phyloP scores from a whole-genome alignment of 1,140 invertebrate species.

The Anoplolepis gracilipes region DNA sequence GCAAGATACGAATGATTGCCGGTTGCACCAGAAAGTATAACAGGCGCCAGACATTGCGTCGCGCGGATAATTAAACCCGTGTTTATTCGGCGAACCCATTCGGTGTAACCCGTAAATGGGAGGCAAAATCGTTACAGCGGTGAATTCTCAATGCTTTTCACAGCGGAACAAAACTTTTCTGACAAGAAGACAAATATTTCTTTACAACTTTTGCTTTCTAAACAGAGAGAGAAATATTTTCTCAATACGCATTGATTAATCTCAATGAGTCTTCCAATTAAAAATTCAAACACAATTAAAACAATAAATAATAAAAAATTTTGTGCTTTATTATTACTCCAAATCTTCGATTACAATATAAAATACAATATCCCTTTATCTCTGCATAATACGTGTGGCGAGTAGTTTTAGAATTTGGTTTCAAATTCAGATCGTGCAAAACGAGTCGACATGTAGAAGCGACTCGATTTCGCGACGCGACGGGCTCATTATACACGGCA shows the following conservation, averaged over 20 bases:
- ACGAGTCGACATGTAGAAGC: not conserved
- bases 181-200: not conserved
- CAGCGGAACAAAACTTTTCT: not conserved
- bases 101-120: not conserved
- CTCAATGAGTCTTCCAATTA: not conserved
- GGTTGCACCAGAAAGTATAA: not conserved
- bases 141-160: not conserved
- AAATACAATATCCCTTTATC: not conserved
- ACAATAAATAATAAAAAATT: not conserved
- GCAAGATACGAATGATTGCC: slow-evolving; percentile 47
- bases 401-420: not conserved
- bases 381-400: not conserved
- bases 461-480: not conserved
- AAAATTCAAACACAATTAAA: not conserved
- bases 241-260: not conserved
- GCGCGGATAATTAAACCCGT: slow-evolving; percentile 34
- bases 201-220: not conserved
- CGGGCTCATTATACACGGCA: not conserved
- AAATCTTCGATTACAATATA: not conserved
- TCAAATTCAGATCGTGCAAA: not conserved
- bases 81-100: slow-evolving; percentile 27
- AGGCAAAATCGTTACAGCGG: not conserved
- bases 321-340: not conserved
- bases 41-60: not conserved
- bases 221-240: not conserved